Base-by-base conservation (phyloP, 2,797 vertebrate species). In the Urocyon cinereoargenteus region DNA sequence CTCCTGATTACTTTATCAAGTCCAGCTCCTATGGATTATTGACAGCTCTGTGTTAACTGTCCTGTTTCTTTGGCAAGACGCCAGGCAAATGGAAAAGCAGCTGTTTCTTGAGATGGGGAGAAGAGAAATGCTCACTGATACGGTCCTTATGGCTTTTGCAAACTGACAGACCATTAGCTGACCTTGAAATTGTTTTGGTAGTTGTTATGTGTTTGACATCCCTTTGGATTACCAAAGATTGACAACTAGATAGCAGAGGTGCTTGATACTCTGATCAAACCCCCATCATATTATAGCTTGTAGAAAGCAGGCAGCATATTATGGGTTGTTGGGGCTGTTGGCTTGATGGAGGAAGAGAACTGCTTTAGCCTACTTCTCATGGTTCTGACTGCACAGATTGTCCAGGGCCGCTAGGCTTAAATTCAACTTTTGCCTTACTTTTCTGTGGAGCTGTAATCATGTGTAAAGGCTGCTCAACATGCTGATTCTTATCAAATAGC, bases 1-100 rank as follows among this genome's bases (percentile, higher is more conserved):
- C 86, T 97, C 78, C 79, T 86, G 93, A 98, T 98, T 97, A 95
- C 91, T 98, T 98, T 97, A 98, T 98, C 96, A 97, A 94, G 84
- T 96, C 95, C n/a, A 96, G 86, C 70, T 95, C 91, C 96, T 85
- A 78, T 83, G 95, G 95, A 70, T 98, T 98, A 98, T 98, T 97
- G 98, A 94, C 91, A 98, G 91, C 79, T 95, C 85, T 81, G 24
- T 97, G 91, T 96, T 98, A 98, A 62, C 5, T 26, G 88, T 91
- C 86, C 90, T 94, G 83, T 77, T 84, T 92, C 87, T 81, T 96
- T 98, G 98, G 96, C 91, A 94, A 82, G 14, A 75, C 73, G 62
- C 97, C 98, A 97, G 87, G 79, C 34, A 94, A 89, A 85, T 34
- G 36, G 28, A 12, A 98, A 96, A 94, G 82, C 97, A 98, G 97